These are phyloP conservation scores for Aphidius colemani DNA, from an alignment of 2,888 invertebrate genomes.

Conservation along the genomic window DNA sequence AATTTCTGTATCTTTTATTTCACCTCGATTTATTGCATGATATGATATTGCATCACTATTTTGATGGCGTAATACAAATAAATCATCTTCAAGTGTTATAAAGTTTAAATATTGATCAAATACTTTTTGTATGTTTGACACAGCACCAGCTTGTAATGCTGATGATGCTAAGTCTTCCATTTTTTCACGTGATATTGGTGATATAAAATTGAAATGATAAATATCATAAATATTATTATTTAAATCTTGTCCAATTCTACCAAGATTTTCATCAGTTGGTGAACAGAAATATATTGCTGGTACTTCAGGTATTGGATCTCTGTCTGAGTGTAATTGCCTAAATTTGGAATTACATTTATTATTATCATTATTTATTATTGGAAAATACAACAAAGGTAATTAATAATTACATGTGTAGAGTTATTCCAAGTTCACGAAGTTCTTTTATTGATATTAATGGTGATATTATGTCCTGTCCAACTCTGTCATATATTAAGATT, in stretches of 20 bases:
- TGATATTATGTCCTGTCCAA: constrained; percentile 98
- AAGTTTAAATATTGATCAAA: constrained; percentile 99
- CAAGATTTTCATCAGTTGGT: constrained; percentile 94
- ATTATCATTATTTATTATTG: too few species aligned
- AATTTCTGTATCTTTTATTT: constrained; percentile 95
- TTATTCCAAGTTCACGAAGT: constrained; percentile 92
- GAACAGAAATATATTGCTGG: constrained; percentile 98
- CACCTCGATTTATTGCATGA: constrained; percentile 92
- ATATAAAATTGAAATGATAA: constrained; percentile 96
- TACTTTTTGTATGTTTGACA: constrained; percentile 90
- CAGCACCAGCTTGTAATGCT: constrained; percentile 87
- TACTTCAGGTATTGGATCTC: constrained; percentile 95
- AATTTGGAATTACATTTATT: constrained; percentile 16
- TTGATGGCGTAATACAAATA: constrained; percentile 93
- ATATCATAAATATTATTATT: constrained; percentile 89
- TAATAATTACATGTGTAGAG: constrained; percentile 84
- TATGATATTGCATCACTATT: constrained; percentile 90
- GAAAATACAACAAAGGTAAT: neutral
- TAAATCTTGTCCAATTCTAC: constrained; percentile 88
- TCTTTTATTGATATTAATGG: constrained; percentile 96
- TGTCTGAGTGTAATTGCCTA: constrained; percentile 84
- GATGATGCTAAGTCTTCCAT: constrained; percentile 94
- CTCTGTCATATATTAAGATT: constrained; percentile 92
- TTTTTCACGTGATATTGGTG: constrained; percentile 90
- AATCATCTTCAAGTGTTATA: constrained; percentile 95